Evolutionary conservation across 2,113 vertebrate species (phyloP), one percentile per base, ranked within the genome.

Genomic region (Craseonycteris thonglongyai): DNA sequence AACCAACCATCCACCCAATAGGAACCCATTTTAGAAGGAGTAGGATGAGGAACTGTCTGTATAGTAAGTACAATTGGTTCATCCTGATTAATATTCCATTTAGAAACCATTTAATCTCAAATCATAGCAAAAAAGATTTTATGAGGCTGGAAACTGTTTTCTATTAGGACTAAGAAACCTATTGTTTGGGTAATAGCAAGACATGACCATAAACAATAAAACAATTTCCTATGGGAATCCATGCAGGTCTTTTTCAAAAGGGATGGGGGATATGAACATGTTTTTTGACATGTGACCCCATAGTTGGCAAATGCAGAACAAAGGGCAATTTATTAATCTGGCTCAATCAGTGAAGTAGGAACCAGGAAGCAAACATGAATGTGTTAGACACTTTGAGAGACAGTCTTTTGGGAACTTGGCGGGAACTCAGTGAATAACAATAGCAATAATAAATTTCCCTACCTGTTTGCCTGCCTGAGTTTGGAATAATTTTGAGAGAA

Each of bases 201-300:
- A 84, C 71, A 78, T 42, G 51, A 59, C 4, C 15, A 90, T 16
- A 49, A 22, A 85, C 16, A 83, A 51, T 42, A 21, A 42, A 24
- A 38, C 10, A 69, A 12, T 42, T 94, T 90, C 69, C 42, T 51
- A 54, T 42, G 22, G 45, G 76, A 59, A 61, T 38, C 49, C 49
- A 51, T 51, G 49, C 49, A 19, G 13, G 28, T 47, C 2, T 40
- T 15, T 33, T 16, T 2, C 42, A 14, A 8, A 4, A 58, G 13
- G 14, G 0, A 0, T 13, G 16, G n/a, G 28, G 40, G 9, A 22
- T 16, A 9, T 1, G 33, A 22, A 28, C 12, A 42, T 22, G 11
- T 7, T 14, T 19, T 45, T 72, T 24, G 12, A 65, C 21, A 68
- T 7, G 2, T 28, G 45, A 5, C 7, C 33, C 16, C 6, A n/a